A percentile compares a stretch with the other conserved stretches of the same genome.
Conservation (phyloP, 2,113 vertebrate species). For the Onychostruthus taczanowskii region DNA sequence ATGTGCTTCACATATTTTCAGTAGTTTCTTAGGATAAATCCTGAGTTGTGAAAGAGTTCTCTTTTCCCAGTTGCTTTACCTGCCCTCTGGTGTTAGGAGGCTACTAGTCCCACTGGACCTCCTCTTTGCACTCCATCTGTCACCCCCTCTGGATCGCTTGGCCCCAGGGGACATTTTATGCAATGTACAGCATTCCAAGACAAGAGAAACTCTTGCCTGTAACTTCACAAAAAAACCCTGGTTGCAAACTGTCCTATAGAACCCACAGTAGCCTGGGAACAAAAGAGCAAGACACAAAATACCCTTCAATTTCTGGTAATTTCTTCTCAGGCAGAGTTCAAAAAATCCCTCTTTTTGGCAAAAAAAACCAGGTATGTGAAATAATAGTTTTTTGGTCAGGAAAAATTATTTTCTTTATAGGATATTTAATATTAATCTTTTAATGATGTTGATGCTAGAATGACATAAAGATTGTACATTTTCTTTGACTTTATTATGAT, state of each 20-base stretch:
- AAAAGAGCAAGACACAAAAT: not conserved
- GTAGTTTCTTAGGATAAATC: not conserved
- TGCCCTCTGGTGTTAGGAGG: not conserved
- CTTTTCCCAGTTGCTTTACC: not conserved
- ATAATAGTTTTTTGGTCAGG: not conserved
- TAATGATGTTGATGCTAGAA: not conserved
- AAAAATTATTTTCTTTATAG: not conserved
- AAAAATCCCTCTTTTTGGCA: not conserved
- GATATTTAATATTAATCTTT: slow-evolving; percentile 17
- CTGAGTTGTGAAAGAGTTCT: not conserved
- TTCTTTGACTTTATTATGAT: slow-evolving; percentile 46
- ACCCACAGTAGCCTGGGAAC: not conserved
- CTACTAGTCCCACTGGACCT: not conserved
- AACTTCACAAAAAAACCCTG: not conserved
- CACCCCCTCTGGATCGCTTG: not conserved
- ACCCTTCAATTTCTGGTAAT: not conserved
- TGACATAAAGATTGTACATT: not conserved
- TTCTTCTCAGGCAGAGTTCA: not conserved
- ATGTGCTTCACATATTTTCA: not conserved
- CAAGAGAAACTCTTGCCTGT: not conserved
- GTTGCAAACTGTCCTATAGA: not conserved
- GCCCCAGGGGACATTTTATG: not conserved
- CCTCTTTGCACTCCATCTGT: not conserved
- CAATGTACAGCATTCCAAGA: not conserved
- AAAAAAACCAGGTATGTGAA: not conserved